phyloP scores from a whole-genome alignment of 2,797 vertebrate species.

The Caiman crocodilus region DNA sequence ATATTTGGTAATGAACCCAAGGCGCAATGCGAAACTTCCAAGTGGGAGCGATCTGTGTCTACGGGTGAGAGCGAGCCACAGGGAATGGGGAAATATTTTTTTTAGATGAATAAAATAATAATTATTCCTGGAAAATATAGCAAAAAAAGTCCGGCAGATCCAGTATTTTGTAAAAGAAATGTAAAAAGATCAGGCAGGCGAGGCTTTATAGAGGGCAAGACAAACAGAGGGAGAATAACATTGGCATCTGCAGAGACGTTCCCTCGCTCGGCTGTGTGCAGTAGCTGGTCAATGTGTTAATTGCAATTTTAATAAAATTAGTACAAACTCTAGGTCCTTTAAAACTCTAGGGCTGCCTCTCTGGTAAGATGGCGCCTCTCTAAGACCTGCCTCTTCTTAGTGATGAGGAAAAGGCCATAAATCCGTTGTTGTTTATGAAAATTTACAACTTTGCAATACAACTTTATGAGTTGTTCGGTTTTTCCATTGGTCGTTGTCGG shows the following conservation, averaged over 20 bases:
- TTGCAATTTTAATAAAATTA: conserved; percentile 71
- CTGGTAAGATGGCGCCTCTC: conserved; percentile 96
- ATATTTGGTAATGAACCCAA: conserved; percentile 16
- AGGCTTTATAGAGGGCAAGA: not conserved
- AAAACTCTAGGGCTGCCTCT: conserved; percentile 79
- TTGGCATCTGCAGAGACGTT: not conserved
- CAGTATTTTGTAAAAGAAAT: not conserved
- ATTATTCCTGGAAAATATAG: not conserved
- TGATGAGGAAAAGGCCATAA: conserved; percentile 94
- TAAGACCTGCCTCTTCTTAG: conserved; percentile 91
- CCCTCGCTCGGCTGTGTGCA: not conserved
- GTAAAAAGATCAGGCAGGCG: not conserved
- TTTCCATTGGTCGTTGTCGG: conserved; percentile 90
- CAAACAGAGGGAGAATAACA: conserved; percentile 15
- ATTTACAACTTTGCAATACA: conserved; percentile 99
- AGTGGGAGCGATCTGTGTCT: not conserved
- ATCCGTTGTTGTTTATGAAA: conserved; percentile 99
- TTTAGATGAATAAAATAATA: not conserved
- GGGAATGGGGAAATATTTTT: accelerated
- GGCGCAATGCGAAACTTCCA: conserved; percentile 39
- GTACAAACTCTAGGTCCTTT: conserved; percentile 72
- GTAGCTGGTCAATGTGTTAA: conserved; percentile 20
- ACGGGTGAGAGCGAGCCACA: not conserved
- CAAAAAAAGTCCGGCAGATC: not conserved
- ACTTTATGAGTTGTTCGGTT: conserved; percentile 95